Base-by-base conservation (phyloP, 1,140 invertebrate species). In the Theocolax elegans region DNA sequence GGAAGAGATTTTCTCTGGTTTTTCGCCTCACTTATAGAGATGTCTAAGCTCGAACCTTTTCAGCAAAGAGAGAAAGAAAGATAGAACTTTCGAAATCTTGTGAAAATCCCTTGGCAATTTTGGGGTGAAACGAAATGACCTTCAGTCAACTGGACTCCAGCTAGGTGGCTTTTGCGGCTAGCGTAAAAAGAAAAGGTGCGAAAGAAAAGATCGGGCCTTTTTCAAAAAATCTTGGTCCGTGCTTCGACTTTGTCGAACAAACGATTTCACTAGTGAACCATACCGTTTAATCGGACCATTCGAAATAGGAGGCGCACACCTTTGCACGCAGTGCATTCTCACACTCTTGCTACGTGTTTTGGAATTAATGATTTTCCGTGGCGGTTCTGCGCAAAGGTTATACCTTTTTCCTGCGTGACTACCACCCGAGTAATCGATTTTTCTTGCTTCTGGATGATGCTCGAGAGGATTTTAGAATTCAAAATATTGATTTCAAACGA, bases 321-420 rank as follows among this genome's bases (percentile, higher is more conserved):
- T 15, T 19, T 68, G 53, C 67, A 56, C 44, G 67, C 27, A 3
- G 44, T 49, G 56, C 35, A 60, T 68, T 68, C 56, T 68, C 54
- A 60, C 56, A 60, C 56, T 59, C 66, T 23, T 13, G 1, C 29
- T 46, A 56, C 58, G 46, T 68, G 58, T 68, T 68, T 68, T 53
- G 67, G 67, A 68, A 68, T 68, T 62, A 51, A 62, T 68, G 58
- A 60, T 53, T 68, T 68, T 68, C 21, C 31, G 31, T 21, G 25
- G 29, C 44, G 1, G 3, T 19, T 29, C 10, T n/a, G 1, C 38
- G 12, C 17, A 1, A 1, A 4, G 0, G 3, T 3, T 9, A 7
- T n/a, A 1, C 23, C 4, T 23, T 29, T 10, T 12, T 17, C 40
- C 53, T n/a, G 40, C 38, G n/a, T 35, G 10, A 27, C 17, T 27